Base-by-base conservation (phyloP, 2,888 invertebrate genomes). In the Leucoma salicis region DNA sequence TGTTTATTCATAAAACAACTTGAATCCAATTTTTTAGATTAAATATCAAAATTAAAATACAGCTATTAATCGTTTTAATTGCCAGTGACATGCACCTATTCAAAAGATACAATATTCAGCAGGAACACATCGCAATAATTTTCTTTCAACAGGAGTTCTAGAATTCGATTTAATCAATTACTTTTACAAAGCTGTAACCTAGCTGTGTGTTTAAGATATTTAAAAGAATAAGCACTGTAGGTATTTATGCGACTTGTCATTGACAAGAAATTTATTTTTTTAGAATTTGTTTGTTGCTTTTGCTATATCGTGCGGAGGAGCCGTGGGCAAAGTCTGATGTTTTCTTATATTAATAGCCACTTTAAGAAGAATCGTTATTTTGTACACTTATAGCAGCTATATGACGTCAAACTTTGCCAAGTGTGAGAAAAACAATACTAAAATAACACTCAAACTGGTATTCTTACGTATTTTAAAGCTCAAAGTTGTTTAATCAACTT, bases 401-500 rank as follows among this genome's bases (percentile, higher is more conserved):
- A 15, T 56, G 66, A 65, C 66, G 67, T 72, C 68, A 74, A n/a
- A 10, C 49, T 43, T 48, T 42, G 45, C 54, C 53, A 66, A 71
- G 68, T 77, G 78, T 82, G 80, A 78, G 81, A 81, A 81, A 68
- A 49, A 62, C 55, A 53, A 63, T 53, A 45, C 39, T 37, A 42
- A 66, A 78, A 78, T 78, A 78, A 70, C 76, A 69, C 72, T 65
- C 60, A 38, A 64, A 63, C 61, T 53, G 56, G 64, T 28, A 39
- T 29, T 25, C 25, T 35, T 27, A 29, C 32, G 27, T 65, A 63
- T 68, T 65, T 73, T 69, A 74, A 72, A 61, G 29, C 39, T 42
- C 24, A n/a, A 8, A 18, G 35, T 40, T 16, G 16, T 10, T 21
- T 8, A 27, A 37, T n/a, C 21, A 10, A 35, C 16, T 32, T 31